phyloP scores from a whole-genome alignment of 30 jellyfish, hydroid and myxozoan genomes.

The Chrysaora quinquecirrha region DNA sequence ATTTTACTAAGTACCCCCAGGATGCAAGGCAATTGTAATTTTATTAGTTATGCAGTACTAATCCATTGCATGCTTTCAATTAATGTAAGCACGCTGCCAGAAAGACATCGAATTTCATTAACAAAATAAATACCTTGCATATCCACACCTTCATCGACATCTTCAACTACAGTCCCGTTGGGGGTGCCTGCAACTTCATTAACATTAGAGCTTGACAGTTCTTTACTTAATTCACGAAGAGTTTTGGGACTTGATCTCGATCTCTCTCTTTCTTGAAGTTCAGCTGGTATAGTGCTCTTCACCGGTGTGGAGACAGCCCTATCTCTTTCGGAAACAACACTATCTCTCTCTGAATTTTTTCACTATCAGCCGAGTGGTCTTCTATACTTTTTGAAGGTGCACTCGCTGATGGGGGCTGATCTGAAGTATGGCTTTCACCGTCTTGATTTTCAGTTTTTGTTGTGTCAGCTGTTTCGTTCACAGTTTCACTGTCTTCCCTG shows the following conservation, averaged over 20 bases:
- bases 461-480: neutral
- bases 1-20: no score
- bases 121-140: conserved; percentile 60
- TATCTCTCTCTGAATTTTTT: neutral
- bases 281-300: neutral
- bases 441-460: neutral
- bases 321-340: neutral
- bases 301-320: neutral
- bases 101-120: no score
- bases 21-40: no score
- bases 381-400: no score
- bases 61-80: no score
- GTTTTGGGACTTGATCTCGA: conserved; percentile 56
- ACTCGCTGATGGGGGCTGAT: neutral
- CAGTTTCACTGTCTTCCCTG: neutral
- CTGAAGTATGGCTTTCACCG: conserved; percentile 3
- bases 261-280: conserved; percentile 17
- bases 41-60: no score
- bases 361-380: no score
- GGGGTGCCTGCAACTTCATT: neutral
- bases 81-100: no score
- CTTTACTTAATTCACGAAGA: conserved; percentile 47
- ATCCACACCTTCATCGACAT: conserved; percentile 52
- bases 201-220: neutral
- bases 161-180: conserved; percentile 4